Percentiles rank a stretch among this genome's conserved stretches.
These are phyloP conservation scores for Phenganax subtilis DNA, from an alignment of 92 coral and sea anemone species.

Conservation along the genomic window DNA sequence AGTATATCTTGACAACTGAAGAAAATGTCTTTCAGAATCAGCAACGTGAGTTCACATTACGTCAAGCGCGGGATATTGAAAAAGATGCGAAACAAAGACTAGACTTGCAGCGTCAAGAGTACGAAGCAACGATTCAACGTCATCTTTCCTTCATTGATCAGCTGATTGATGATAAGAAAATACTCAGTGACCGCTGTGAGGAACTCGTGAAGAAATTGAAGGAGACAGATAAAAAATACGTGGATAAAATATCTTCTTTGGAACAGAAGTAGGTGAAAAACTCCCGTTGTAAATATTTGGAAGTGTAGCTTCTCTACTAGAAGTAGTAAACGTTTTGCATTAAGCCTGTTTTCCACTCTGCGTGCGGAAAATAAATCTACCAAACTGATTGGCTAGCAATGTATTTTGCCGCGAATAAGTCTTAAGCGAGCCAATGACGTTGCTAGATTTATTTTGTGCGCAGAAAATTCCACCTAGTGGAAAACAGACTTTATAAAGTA, in stretches of 20 bases:
- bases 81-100: conserved; percentile 85
- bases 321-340: too few relatives aligned
- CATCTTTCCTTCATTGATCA: conserved; percentile 95
- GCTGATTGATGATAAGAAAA: conserved; percentile 93
- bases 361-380: too few relatives aligned
- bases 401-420: too few relatives aligned
- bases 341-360: too few relatives aligned
- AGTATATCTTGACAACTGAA: too few relatives aligned
- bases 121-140: conserved; percentile 92
- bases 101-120: conserved; percentile 83
- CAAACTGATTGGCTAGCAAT: too few relatives aligned
- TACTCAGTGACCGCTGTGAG: conserved; percentile 88
- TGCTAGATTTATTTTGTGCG: too few relatives aligned
- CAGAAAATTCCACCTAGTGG: too few relatives aligned
- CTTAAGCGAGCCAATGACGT: too few relatives aligned
- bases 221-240: conserved; percentile 84
- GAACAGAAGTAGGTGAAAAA: conserved; percentile 66
- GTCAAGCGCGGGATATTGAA: conserved; percentile 95
- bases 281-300: not conserved
- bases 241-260: conserved; percentile 71
- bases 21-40: conserved; percentile 58
- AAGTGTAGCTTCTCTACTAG: not conserved
- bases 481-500: too few relatives aligned
- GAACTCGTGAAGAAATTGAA: conserved; percentile 86
- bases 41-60: conserved; percentile 83